These are phyloP conservation scores for Bagarius yarrelli DNA, from an alignment of 2,113 vertebrate species.

Conservation along the genomic window DNA sequence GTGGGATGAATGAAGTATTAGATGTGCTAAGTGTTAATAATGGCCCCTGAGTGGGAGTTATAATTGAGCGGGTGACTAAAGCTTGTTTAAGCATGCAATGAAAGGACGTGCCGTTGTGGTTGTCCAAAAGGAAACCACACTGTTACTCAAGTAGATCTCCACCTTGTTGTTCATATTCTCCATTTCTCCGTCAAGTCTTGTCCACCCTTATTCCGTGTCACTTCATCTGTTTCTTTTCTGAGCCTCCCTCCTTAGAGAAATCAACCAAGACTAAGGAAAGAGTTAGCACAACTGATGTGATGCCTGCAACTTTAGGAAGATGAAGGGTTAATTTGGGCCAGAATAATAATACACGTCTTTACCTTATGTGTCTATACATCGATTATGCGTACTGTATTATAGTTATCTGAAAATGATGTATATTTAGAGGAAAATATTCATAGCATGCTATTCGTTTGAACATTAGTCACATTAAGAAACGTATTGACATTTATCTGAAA, in stretches of 20 bases:
- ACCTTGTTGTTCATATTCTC: slow-evolving; percentile 27
- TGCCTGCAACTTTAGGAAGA: neutral
- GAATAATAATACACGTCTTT: neutral
- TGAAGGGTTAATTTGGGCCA: neutral
- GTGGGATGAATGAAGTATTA: slow-evolving; percentile 4
- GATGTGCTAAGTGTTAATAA: slow-evolving; percentile 4
- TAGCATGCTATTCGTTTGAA: neutral
- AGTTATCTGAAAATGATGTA: neutral
- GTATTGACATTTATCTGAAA: neutral
- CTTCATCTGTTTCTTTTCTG: slow-evolving; percentile 25
- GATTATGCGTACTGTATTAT: neutral
- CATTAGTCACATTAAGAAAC: neutral
- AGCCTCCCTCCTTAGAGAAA: neutral
- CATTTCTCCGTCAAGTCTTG: neutral
- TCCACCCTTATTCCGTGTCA: slow-evolving; percentile 14
- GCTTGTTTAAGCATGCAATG: neutral
- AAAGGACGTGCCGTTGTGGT: slow-evolving; percentile 3
- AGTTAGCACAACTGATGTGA: neutral
- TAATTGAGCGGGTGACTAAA: slow-evolving; percentile 1
- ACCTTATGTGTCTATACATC: no score
- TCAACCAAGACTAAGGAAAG: neutral
- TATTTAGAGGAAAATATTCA: neutral
- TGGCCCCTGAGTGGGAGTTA: neutral
- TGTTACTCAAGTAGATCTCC: slow-evolving; percentile 8
- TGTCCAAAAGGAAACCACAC: neutral